Conservation (phyloP, 64 coral and sea anemone species). For the Porites australiensis region DNA sequence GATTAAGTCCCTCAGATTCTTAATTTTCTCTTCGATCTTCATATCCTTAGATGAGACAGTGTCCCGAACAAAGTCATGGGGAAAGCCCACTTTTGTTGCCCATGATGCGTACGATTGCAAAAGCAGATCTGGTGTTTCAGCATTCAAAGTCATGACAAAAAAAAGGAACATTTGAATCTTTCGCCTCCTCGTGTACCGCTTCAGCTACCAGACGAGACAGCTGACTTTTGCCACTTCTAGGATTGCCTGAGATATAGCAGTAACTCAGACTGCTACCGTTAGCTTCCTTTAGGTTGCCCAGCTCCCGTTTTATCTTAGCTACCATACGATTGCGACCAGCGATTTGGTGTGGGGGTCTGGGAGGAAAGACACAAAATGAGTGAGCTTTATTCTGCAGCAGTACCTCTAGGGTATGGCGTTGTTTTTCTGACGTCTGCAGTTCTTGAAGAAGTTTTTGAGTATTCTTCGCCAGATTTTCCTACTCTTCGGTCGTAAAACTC, state of each 20-base stretch:
- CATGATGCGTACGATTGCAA: constrained; percentile 1
- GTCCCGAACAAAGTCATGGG: constrained; percentile 10
- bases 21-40: constrained; percentile 8
- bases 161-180: background rate
- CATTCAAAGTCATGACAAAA: constrained; percentile 42
- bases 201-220: background rate
- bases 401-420: background rate
- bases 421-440: constrained; percentile 5
- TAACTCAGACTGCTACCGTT: background rate
- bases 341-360: background rate
- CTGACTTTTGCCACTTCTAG: constrained; percentile 24
- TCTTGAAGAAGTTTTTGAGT: background rate
- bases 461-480: background rate
- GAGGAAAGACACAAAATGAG: constrained; percentile 40
- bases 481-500: constrained; percentile 33
- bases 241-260: constrained; percentile 33
- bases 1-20: background rate
- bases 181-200: background rate
- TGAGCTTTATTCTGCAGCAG: constrained; percentile 3
- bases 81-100: background rate
- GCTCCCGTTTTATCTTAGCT: background rate
- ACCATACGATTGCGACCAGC: background rate
- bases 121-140: constrained; percentile 1
- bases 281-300: background rate
- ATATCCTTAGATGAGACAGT: background rate